Percentiles rank a stretch among this genome's conserved stretches.
Evolutionary conservation across 2,888 invertebrate genomes (phyloP).

Genomic region (Spilarctia lutea): DNA sequence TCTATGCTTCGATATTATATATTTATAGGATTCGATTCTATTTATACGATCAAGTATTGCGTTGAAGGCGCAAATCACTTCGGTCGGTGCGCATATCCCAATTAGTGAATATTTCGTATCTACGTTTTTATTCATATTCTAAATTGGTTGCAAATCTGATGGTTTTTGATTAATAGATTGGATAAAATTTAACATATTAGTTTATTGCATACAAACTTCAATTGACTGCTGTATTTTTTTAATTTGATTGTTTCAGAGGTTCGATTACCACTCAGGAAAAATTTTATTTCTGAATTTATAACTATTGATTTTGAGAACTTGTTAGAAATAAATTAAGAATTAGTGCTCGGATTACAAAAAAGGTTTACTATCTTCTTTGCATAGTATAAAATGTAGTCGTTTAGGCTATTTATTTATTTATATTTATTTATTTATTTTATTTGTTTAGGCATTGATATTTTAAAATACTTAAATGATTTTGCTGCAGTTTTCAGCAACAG

Average conservation of each 20-base stretch:
- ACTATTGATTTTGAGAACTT: background rate
- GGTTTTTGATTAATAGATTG: background rate
- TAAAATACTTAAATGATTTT: too few relatives aligned
- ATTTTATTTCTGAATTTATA: too few relatives aligned
- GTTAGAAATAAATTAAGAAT: too few relatives aligned
- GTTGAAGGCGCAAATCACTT: background rate
- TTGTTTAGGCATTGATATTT: too few relatives aligned
- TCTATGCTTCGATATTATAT: slow-evolving; percentile 42
- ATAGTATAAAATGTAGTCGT: too few relatives aligned
- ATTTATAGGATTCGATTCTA: slow-evolving; percentile 7
- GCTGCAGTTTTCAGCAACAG: too few relatives aligned
- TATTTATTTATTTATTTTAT: too few relatives aligned
- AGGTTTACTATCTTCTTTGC: too few relatives aligned
- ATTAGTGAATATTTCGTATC: background rate
- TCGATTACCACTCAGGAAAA: too few relatives aligned
- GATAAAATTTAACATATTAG: background rate
- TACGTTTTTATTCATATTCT: background rate
- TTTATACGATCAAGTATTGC: slow-evolving; percentile 14
- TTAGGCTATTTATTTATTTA: too few relatives aligned
- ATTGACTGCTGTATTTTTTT: background rate
- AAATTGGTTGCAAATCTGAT: background rate
- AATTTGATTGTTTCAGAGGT: too few relatives aligned
- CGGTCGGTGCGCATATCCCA: background rate
- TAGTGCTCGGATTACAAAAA: background rate
- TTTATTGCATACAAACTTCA: background rate